A percentile compares a stretch with the other conserved stretches of the same genome.
Evolutionary conservation across 2,888 invertebrate species (phyloP).

Genomic region (Entomobrya proxima): DNA sequence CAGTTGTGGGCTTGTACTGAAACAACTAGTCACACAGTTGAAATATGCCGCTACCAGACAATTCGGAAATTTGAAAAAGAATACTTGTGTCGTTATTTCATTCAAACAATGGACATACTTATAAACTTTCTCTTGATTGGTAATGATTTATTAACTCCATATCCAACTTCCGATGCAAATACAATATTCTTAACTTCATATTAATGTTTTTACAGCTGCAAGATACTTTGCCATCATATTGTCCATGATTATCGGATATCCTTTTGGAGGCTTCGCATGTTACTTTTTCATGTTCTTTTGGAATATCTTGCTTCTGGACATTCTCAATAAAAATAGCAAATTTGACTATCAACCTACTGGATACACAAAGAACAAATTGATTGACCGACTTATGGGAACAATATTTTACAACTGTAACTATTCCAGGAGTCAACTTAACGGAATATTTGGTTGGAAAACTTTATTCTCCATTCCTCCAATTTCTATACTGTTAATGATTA

Average conservation of each 20-base stretch:
- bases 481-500: background rate
- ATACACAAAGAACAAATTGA: background rate
- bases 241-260: background rate
- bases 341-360: constrained; percentile 27
- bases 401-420: constrained; percentile 3
- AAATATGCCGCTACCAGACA: background rate
- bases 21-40: background rate
- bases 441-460: background rate
- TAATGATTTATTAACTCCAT: background rate
- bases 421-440: background rate
- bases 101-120: background rate
- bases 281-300: background rate
- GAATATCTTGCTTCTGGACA: background rate
- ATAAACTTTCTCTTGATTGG: background rate
- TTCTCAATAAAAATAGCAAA: background rate
- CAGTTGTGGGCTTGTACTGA: background rate
- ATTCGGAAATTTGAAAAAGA: background rate
- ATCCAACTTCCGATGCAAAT: background rate
- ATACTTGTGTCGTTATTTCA: background rate
- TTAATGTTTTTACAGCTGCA: background rate
- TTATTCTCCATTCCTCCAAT: background rate
- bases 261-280: background rate
- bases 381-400: background rate
- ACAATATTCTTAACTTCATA: background rate
- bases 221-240: background rate